Base-by-base conservation (phyloP, 2,797 vertebrate genomes). In the Agapornis canus region DNA sequence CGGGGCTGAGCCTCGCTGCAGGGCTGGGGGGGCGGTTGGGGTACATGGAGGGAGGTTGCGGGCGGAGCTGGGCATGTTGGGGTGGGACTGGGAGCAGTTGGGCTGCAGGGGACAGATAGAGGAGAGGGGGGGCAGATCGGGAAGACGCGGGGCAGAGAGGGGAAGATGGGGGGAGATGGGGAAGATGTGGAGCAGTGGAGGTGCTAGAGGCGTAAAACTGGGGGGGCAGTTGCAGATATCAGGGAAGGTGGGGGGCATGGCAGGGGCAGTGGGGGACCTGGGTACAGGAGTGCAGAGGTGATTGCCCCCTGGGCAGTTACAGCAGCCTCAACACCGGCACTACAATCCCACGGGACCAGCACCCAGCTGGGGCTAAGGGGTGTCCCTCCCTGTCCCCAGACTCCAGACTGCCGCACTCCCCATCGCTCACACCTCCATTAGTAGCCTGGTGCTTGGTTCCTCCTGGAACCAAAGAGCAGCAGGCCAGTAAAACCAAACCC, bases 351-450 rank as follows among this genome's bases (percentile, higher is more conserved):
- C 0, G 4, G 25, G 17, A 11, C 25, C 32, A 73, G 73, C 40
- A 43, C 37, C 21, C 60, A 48, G 6, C 2, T 39, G 17, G 7
- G 13, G 14, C 45, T 43, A 45, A 31, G 47, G 27, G 13, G 29
- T 51, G 47, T 10, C 48, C 16, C 6, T 35, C 35, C 18, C 17
- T 23, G 6, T 61, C 23, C 26, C 37, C 51, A 65, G 8, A 0
- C 0, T 9, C 3, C 37, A 1, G 0, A 42, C 47, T 31, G 31
- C 35, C 27, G 5, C 21, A 1, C 16, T n/a, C 9, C 3, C 2
- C 10, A 0, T 26, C 39, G 16, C 12, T 75, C 23, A 13, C 52
- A 22, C n/a, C 39, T 45, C 45, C 11, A 25, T 35, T 17, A 27
- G 63, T 59, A 32, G 65, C 59, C 29, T 40, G 0, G 23, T 10